Base-by-base conservation (phyloP, 2,888 invertebrate species). In the Drosophila helvetica region DNA sequence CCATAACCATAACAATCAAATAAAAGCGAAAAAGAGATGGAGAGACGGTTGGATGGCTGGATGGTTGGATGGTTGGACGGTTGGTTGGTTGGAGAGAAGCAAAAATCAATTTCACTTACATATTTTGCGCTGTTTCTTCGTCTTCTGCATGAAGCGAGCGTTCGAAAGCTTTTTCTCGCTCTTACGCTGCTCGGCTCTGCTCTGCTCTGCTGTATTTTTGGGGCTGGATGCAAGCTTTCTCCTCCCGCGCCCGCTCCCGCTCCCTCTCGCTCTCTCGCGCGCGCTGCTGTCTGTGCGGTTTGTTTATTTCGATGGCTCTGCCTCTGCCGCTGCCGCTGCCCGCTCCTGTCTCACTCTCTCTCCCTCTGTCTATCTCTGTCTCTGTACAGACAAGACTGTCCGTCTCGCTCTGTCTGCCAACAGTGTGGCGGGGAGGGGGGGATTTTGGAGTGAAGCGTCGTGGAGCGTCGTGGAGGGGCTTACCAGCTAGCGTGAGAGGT, bases 31-130 rank as follows among this genome's bases (percentile, higher is more conserved):
- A 27, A 27, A 17, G 22, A 18, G 7, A 18, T 12, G 30, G 10
- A 38, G 19, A 19, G 38, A 38, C 38, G 38, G 5, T 15, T 38
- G 38, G 22, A 18, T 0, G 5, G 22, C 4, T 5, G 22, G 22
- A 3, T 22, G 22, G 38, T 12, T 12, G 33, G 5, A 1, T 38
- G 38, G 22, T n/a, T n/a, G n/a, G 22, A 22, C 22, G 22, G 22
- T 22, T 22, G 22, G 38, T 12, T 12, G 33, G 5, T 5, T 38
- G 38, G 22, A 18, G 42, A 27, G 17, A 47, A 15, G 48, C 61
- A 78, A 82, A 85, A 87, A 82, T 88, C 88, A 82, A 82, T 86
- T 83, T 74, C 64, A 88, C 83, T 83, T 88, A 83, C 83, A 88
- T 80, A 72, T 78, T 83, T 78, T 82, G 70, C 57, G 76, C 75